Base-by-base conservation (phyloP, 2,888 invertebrate species). In the Leptinotarsa tumamoca region DNA sequence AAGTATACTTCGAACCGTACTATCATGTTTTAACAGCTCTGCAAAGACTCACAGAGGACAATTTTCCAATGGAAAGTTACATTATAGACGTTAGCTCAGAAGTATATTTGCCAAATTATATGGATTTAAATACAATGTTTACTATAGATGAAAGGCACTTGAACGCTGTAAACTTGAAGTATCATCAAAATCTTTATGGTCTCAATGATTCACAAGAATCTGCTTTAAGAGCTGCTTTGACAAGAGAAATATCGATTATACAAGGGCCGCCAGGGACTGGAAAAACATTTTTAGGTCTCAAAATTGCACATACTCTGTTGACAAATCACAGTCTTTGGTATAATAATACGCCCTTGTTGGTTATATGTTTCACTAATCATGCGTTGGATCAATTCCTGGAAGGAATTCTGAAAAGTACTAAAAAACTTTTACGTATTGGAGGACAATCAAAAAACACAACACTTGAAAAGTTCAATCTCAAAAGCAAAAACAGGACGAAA, bases 231-330 rank as follows among this genome's bases (percentile, higher is more conserved):
- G 89, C 91, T 61, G 94, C 94, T 0, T 84, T 96, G 3, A 92
- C 91, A 0, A 90, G 91, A 83, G 93, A 95, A 87, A 92, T 95
- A 80, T 92, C 92, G 0, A 90, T 95, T 0, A 94, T 96, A 78
- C 96, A 96, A 90, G 96, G 96, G 0, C 96, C 96, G 0, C 96
- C 96, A 0, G 96, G 96, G 3, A 96, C 96, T 0, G 96, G 96
- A 0, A 96, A 96, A 90, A 96, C 96, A 0, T 94, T 91, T 86
- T 87, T 96, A 77, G 95, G 96, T 0, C 88, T 95, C 43, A 93
- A 94, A 90, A 92, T 97, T 27, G 92, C 94, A 1, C 89, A 92
- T 73, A 90, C 91, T 0, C 85, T 96, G 33, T 86, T 96, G 2
- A 87, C 90, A 75, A 95, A 94, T 85, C 80, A 81, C 15, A 51